phyloP scores from a whole-genome alignment of 2,113 vertebrate genomes.

The Embiotoca jacksoni region DNA sequence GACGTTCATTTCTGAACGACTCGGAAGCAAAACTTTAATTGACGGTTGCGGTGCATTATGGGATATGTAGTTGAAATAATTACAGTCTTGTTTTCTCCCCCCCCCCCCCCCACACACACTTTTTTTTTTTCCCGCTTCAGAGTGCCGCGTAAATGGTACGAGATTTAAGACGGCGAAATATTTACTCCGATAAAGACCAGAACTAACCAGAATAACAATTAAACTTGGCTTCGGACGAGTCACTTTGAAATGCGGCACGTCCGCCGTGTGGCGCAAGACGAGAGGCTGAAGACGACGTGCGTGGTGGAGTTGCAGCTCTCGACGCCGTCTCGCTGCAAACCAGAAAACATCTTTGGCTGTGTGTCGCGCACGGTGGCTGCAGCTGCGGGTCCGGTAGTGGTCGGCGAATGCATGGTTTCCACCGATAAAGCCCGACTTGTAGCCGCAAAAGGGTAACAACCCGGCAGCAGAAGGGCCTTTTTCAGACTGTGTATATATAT shows the following conservation, averaged over 20 bases:
- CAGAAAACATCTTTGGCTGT: constrained; percentile 35
- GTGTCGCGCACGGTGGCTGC: background rate
- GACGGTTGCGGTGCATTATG: constrained; percentile 13
- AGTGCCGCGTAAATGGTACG: too few species aligned
- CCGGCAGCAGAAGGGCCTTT: constrained; percentile 16
- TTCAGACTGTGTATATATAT: background rate
- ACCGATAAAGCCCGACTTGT: constrained; percentile 38
- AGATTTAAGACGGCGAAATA: background rate
- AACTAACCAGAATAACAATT: background rate
- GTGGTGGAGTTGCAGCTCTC: constrained; percentile 17
- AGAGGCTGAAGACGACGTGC: constrained; percentile 15
- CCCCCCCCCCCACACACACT: too few species aligned
- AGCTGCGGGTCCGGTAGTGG: constrained; percentile 32
- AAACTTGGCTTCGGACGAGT: background rate
- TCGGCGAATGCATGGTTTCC: constrained; percentile 64
- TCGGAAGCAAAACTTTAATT: constrained; percentile 58
- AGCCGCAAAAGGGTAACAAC: constrained; percentile 30
- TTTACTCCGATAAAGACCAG: background rate
- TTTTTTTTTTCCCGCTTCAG: too few species aligned
- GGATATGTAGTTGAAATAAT: constrained; percentile 52
- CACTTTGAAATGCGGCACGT: too few species aligned
- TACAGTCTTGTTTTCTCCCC: rapidly evolving
- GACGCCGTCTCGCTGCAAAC: constrained; percentile 21
- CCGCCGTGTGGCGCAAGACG: background rate
- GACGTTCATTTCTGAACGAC: background rate